phyloP scores from a whole-genome alignment of 2,113 vertebrate species.

The Callionymus lyra region DNA sequence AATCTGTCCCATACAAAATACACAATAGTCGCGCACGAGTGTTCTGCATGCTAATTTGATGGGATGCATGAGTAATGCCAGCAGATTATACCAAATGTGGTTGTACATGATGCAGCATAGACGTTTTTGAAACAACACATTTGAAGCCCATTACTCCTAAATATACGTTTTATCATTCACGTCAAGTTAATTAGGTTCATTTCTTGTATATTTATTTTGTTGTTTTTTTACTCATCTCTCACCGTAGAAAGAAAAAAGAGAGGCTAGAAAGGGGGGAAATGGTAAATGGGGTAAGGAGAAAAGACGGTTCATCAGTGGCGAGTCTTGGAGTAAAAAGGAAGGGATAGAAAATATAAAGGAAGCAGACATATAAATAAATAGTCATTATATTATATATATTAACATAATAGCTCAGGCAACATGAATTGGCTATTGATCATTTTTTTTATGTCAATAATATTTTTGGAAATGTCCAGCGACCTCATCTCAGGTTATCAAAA shows the following conservation, averaged over 20 bases:
- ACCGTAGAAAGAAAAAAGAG: too few relatives aligned
- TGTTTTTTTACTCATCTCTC: constrained; percentile 11
- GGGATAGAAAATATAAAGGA: constrained; percentile 52
- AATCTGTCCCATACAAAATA: constrained; percentile 29
- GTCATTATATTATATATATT: too few relatives aligned
- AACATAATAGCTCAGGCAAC: too few relatives aligned
- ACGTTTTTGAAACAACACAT: constrained; percentile 52
- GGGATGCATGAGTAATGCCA: constrained; percentile 33
- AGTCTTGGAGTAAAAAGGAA: constrained; percentile 52
- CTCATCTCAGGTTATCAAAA: too few relatives aligned
- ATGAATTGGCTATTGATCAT: too few relatives aligned
- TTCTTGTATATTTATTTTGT: constrained; percentile 55
- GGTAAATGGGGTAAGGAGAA: neutral
- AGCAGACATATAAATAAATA: constrained; percentile 18
- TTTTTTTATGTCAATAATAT: too few relatives aligned
- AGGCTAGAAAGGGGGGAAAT: neutral
- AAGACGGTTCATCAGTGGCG: constrained; percentile 20
- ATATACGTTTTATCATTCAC: too few relatives aligned
- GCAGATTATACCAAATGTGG: constrained; percentile 46
- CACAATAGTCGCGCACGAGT: constrained; percentile 29
- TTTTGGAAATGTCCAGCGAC: too few relatives aligned
- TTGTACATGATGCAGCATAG: constrained; percentile 50
- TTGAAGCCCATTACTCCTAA: too few relatives aligned
- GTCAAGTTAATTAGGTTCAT: too few relatives aligned
- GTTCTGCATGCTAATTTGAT: constrained; percentile 38